These are phyloP conservation scores for Lordiphosa clarofinis DNA, from an alignment of 1,140 invertebrate species.

Conservation along the genomic window DNA sequence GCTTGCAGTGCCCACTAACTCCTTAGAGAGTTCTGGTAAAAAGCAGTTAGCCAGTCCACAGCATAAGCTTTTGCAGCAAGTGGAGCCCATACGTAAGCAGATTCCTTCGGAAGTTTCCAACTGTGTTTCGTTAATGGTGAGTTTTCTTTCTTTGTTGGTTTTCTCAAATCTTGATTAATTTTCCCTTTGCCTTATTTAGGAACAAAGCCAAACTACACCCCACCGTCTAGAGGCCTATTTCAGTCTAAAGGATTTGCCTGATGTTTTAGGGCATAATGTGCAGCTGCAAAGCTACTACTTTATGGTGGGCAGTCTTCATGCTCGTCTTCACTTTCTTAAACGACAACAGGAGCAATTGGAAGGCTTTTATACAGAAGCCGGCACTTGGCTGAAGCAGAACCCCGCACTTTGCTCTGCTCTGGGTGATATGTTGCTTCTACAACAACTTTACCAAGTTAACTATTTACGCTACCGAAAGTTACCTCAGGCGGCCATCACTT, in stretches of 20 bases:
- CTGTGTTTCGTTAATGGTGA: background rate
- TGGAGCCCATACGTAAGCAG: constrained; percentile 52
- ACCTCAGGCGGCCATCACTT: constrained; percentile 28
- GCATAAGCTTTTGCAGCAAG: too few relatives aligned
- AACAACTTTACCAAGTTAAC: constrained; percentile 37
- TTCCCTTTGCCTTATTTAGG: too few relatives aligned
- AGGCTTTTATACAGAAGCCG: constrained; percentile 46
- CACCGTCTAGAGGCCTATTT: constrained; percentile 36
- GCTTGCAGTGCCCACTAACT: background rate
- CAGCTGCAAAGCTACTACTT: constrained; percentile 53
- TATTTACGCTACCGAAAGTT: constrained; percentile 36
- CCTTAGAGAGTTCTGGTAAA: background rate
- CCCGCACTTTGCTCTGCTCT: background rate
- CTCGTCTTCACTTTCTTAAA: constrained; percentile 54
- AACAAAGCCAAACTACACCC: background rate
- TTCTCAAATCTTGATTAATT: too few relatives aligned
- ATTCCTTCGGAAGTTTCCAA: constrained; percentile 9
- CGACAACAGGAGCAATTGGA: constrained; percentile 50
- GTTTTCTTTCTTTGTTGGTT: too few relatives aligned
- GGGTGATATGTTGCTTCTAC: constrained; percentile 37
- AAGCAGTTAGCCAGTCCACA: background rate
- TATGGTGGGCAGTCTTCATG: constrained; percentile 54
- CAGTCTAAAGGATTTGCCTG: background rate
- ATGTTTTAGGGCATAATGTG: constrained; percentile 4
- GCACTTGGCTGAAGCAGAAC: constrained; percentile 33